phyloP scores from a whole-genome alignment of 2,113 vertebrate genomes.

The Periophthalmodon schlosseri region DNA sequence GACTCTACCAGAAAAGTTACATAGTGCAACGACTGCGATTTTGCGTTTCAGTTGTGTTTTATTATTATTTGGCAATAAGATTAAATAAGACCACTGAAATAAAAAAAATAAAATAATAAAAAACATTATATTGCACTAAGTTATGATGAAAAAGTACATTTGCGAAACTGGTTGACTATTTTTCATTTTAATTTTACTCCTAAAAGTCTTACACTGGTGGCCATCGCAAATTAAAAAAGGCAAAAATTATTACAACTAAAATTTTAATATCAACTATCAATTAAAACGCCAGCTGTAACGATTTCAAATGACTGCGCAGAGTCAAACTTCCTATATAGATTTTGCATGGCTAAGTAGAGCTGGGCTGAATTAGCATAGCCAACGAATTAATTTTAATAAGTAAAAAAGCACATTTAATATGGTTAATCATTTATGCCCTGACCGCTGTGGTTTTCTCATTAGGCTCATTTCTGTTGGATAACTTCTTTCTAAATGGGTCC shows the following conservation, averaged over 20 bases:
- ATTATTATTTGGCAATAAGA: not conserved
- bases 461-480: not conserved
- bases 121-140: too few relatives aligned
- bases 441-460: not conserved
- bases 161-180: not conserved
- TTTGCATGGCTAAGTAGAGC: not conserved
- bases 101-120: too few relatives aligned
- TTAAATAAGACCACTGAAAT: not conserved
- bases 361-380: not conserved
- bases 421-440: conserved; percentile 6
- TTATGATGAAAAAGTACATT: too few relatives aligned
- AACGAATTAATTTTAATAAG: conserved; percentile 4
- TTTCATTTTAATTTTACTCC: not conserved
- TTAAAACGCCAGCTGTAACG: not conserved
- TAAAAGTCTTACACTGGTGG: not conserved
- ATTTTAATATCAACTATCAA: not conserved
- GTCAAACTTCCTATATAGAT: not conserved
- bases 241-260: not conserved
- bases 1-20: not conserved
- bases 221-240: not conserved
- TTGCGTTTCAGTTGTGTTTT: not conserved
- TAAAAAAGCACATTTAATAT: not conserved
- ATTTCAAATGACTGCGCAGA: not conserved
- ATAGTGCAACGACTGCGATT: too few relatives aligned
- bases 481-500: not conserved